Base-by-base conservation (phyloP, 1,140 invertebrate genomes). In the Psilanteris sp. region DNA sequence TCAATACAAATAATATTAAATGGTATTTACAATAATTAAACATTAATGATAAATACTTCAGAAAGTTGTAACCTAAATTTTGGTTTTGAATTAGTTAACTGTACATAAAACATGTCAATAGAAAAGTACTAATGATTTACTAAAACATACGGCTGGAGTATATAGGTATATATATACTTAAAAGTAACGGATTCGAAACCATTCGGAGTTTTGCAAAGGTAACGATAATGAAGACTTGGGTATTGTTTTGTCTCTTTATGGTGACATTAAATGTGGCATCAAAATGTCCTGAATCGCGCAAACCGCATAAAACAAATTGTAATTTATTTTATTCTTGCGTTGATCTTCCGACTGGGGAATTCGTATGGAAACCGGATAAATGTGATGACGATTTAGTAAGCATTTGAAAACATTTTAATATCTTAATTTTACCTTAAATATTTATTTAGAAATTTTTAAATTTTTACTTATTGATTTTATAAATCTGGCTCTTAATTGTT, bases 311-410 rank as follows among this genome's bases (percentile, higher is more conserved):
- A 26, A 90, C 85, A 0, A 85, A 89, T 24, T 90, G 89, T 37
- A 85, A 83, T 36, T 82, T 87, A 54, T 91, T 87, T 81, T 90
- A 88, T 43, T 89, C 88, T 22, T 91, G 90, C 39, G 74, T 89
- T 3, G 87, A 90, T 78, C 22, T 90, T 4, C 85, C 87, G 0
- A 77, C 79, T 26, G 85, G 83, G 1, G 83, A 82, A 7, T 85
- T 89, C 34, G 87, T 87, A 3, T 91, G 90, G 90, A 78, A 87
- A 2, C 89, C 89, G 0, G 77, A 81, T n/a, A 88, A 84, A 44
- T 91, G 90, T 62, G 81, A 83, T 14, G 76, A 89, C 7, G 89
- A 88, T 20, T 76, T 90, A 54, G 86, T 88, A 79, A 86, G 78
- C 81, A 46, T 22, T 37, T 7, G 7, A n/a, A n/a, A n/a, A n/a